Evolutionary conservation across 1,140 invertebrate species (phyloP).

Genomic region (Drosophila oshimai): DNA sequence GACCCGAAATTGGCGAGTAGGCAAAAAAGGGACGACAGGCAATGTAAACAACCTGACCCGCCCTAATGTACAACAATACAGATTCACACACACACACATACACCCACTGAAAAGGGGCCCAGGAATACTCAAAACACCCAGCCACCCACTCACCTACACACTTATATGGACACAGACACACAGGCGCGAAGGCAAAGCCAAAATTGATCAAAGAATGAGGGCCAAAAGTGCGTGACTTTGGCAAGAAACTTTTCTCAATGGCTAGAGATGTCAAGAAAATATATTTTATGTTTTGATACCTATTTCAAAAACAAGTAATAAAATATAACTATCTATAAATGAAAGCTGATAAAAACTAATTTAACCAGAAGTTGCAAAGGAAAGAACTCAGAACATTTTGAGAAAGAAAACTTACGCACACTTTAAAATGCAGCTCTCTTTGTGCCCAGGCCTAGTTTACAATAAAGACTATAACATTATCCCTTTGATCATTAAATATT

Average conservation of each 20-base stretch:
- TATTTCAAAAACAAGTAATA: too few species aligned
- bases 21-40: conserved; percentile 16
- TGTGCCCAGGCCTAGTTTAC: too few species aligned
- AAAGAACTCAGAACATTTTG: too few species aligned
- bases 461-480: too few species aligned
- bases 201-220: conserved; percentile 64
- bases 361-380: too few species aligned
- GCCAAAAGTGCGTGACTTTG: conserved; percentile 69
- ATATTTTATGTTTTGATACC: not conserved
- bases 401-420: too few species aligned
- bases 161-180: not conserved
- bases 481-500: too few species aligned
- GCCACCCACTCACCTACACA: not conserved
- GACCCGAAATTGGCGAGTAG: conserved; percentile 11
- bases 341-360: too few species aligned
- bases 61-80: conserved; percentile 62
- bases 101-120: too few species aligned
- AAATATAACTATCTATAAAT: too few species aligned
- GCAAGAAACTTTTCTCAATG: conserved; percentile 26
- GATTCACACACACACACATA: conserved; percentile 3
- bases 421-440: too few species aligned
- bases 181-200: conserved; percentile 16
- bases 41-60: conserved; percentile 74
- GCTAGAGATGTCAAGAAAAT: conserved; percentile 22
- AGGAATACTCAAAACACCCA: not conserved